Percentiles rank a stretch among this genome's conserved stretches.
Evolutionary conservation across 2,113 vertebrate species (phyloP).

Genomic region (Mohoua ochrocephala): DNA sequence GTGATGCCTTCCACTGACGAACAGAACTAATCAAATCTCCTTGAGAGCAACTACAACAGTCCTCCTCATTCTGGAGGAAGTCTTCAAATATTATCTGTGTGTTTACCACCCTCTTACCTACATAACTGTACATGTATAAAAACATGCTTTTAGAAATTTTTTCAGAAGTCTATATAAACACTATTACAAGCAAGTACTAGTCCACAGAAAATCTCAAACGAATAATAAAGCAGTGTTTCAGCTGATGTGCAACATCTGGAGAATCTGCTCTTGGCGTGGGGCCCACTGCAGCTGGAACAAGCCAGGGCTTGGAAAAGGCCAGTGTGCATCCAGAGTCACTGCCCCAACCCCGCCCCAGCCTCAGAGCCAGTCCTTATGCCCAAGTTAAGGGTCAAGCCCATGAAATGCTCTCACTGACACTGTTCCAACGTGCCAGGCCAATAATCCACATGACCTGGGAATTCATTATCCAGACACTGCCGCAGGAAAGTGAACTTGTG

Average conservation of each 20-base stretch:
- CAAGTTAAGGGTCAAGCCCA: not conserved
- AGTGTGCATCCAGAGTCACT: not conserved
- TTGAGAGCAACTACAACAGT: not conserved
- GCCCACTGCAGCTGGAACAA: not conserved
- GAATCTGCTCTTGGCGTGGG: too few relatives aligned
- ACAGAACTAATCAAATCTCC: not conserved
- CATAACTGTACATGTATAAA: not conserved
- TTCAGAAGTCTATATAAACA: not conserved
- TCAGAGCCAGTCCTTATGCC: not conserved
- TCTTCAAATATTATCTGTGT: not conserved
- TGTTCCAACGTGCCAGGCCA: not conserved
- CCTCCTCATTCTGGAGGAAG: not conserved
- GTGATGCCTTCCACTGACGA: not conserved
- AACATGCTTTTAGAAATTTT: not conserved
- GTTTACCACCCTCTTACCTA: not conserved
- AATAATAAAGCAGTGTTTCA: not conserved
- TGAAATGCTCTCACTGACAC: not conserved
- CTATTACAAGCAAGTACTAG: not conserved
- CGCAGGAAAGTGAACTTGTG: not conserved
- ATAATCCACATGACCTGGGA: not conserved
- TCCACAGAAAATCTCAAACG: not conserved
- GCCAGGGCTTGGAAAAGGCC: not conserved
- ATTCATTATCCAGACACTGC: not conserved
- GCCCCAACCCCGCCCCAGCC: accelerated
- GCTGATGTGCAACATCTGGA: not conserved